These are phyloP conservation scores for Lepidocolaptes lacrymiger DNA, from an alignment of 2,797 vertebrate genomes.

Conservation along the genomic window DNA sequence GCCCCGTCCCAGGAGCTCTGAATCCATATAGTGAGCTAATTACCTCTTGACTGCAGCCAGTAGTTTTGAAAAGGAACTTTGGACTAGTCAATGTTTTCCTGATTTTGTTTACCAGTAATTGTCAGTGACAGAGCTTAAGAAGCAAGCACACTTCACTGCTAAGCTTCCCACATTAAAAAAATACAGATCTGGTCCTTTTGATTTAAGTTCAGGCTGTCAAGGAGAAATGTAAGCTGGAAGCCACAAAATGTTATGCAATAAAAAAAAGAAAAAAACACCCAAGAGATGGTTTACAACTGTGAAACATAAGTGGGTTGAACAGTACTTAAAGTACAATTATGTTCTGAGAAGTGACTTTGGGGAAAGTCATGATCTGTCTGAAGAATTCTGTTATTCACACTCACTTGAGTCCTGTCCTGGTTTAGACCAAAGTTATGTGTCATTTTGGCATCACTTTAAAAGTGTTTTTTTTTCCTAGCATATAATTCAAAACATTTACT, in stretches of 20 bases:
- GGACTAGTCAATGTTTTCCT: not conserved
- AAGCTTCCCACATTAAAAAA: not conserved
- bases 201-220: not conserved
- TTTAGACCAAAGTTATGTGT: not conserved
- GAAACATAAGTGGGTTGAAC: not conserved
- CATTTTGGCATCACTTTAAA: not conserved
- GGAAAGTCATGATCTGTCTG: not conserved
- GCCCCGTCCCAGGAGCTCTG: not conserved
- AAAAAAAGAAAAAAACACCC: not conserved
- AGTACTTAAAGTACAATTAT: not conserved
- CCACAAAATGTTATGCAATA: not conserved
- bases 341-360: not conserved
- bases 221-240: not conserved
- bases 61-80: not conserved
- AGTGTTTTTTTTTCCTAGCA: not conserved
- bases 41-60: not conserved
- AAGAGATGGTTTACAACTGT: not conserved
- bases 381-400: not conserved
- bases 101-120: not conserved
- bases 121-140: not conserved
- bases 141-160: not conserved
- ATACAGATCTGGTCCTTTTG: not conserved
- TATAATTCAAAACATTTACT: not conserved
- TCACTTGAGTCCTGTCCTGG: not conserved
- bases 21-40: not conserved